These are phyloP conservation scores for Horisme vitalbata DNA, from an alignment of 2,888 invertebrate genomes.

Conservation along the genomic window DNA sequence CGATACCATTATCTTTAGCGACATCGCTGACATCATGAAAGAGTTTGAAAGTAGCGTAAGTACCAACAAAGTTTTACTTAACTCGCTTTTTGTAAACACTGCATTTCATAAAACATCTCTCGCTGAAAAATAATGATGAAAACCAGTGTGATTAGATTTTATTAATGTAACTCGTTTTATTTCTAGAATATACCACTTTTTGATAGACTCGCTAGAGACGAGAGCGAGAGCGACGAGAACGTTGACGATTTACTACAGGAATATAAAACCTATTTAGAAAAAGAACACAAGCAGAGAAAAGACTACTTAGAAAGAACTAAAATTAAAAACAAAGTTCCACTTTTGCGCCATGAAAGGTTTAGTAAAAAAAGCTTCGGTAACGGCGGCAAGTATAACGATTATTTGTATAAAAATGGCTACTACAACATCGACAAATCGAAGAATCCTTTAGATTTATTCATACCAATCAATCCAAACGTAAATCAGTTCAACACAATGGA, in stretches of 20 bases:
- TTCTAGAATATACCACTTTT: constrained; percentile 56
- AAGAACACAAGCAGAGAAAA: constrained; percentile 64
- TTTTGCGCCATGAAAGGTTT: constrained; percentile 56
- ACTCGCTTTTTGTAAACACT: no score
- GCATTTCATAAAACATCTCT: no score
- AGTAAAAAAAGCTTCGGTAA: constrained; percentile 42
- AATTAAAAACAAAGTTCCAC: constrained; percentile 68
- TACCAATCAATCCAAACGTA: constrained; percentile 48
- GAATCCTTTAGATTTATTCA: constrained; percentile 55
- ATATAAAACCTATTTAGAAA: constrained; percentile 71
- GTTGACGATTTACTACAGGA: constrained; percentile 66
- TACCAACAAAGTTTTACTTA: constrained; percentile 22
- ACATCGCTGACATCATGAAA: constrained; percentile 68
- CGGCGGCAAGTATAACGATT: constrained; percentile 43
- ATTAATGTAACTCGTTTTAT: not conserved
- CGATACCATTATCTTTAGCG: constrained; percentile 68
- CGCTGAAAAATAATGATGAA: no score
- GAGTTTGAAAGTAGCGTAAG: constrained; percentile 65
- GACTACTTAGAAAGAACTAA: constrained; percentile 59
- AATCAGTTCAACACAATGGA: constrained; percentile 43
- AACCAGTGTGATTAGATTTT: not conserved
- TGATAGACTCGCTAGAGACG: constrained; percentile 48
- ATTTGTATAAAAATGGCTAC: constrained; percentile 40
- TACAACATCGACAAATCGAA: constrained; percentile 43
- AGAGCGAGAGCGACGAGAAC: constrained; percentile 66